Conservation (phyloP, 2,888 invertebrate species). For the Atethmia centrago region DNA sequence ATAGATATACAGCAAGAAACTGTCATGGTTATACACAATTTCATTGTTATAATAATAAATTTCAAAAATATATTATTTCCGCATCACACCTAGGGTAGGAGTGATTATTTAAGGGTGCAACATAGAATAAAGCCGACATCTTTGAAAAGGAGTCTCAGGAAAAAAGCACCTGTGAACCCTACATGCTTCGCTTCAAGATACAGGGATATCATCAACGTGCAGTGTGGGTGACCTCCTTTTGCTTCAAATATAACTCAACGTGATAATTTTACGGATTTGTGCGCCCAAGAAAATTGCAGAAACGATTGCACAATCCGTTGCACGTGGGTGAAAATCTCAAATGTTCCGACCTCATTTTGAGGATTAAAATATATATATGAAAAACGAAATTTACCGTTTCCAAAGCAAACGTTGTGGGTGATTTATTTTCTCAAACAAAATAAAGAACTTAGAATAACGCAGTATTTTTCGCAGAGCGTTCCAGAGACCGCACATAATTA, state of each 20-base stretch:
- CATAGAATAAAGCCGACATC: not conserved
- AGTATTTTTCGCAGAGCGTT: not conserved
- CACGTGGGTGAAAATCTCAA: conserved; percentile 51
- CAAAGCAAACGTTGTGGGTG: not conserved
- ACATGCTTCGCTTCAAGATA: conserved; percentile 18
- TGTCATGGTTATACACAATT: not conserved
- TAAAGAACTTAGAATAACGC: not conserved
- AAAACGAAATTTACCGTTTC: conserved; percentile 9
- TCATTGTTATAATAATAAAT: not conserved
- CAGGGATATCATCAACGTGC: conserved; percentile 47
- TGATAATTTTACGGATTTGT: conserved; percentile 57
- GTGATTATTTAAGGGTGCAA: not conserved
- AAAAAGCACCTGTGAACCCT: conserved; percentile 37
- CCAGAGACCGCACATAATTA: not conserved
- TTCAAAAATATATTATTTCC: not conserved
- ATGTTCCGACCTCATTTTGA: conserved; percentile 40
- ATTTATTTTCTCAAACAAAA: conserved; percentile 12
- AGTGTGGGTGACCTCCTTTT: conserved; percentile 62
- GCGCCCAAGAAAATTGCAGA: conserved; percentile 54
- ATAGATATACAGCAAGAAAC: not conserved
- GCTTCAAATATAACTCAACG: conserved; percentile 56
- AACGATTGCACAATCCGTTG: conserved; percentile 53
- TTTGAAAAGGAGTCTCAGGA: not conserved
- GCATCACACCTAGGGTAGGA: not conserved
- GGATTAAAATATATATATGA: conserved; percentile 36